Base-by-base conservation (phyloP, 2,888 invertebrate species). In the Euphydryas editha region DNA sequence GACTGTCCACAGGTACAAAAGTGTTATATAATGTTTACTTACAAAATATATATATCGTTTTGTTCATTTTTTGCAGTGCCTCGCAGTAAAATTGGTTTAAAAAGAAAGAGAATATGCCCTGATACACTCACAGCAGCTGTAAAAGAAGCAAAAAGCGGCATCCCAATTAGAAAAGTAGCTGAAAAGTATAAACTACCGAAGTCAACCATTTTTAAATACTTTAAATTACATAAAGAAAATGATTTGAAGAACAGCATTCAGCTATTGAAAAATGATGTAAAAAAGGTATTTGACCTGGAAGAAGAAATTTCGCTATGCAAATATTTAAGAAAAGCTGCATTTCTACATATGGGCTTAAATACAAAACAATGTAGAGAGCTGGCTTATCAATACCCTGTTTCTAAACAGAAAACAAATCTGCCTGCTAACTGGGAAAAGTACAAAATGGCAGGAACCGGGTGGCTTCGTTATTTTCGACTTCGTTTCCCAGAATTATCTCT, bases 381-480 rank as follows among this genome's bases (percentile, higher is more conserved):
- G 24, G 24, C 24, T 24, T 24, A 24, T 24, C 24, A 24, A 24
- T 24, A 24, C 24, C 3, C 24, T 24, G 24, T 24, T 24, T 24
- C 24, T 24, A 24, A 24, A 24, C 24, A 24, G 24, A 24, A 24
- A 24, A 24, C 2, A 24, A 24, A 24, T 24, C 24, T 24, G 24
- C 24, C 24, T 24, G 24, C 24, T 67, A 59, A 37, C 58, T 67
- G 63, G 63, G 37, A 63, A 18, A 36, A 63, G 59, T 30, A 59
- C 46, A 67, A 63, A 62, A 67, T 67, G 59, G 59, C 59, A 30
- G 67, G 63, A 8, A 24, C 63, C 15, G 67, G 67, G 37, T 67
- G 67, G 63, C 36, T 67, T 15, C 42, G 67, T 18, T 24, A 55
- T 39, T 67, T 37, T 56, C 58, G 62, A 17, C 58, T 59, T 30